phyloP scores from a whole-genome alignment of 2,113 vertebrate species.

The Notarius lentiginosus region DNA sequence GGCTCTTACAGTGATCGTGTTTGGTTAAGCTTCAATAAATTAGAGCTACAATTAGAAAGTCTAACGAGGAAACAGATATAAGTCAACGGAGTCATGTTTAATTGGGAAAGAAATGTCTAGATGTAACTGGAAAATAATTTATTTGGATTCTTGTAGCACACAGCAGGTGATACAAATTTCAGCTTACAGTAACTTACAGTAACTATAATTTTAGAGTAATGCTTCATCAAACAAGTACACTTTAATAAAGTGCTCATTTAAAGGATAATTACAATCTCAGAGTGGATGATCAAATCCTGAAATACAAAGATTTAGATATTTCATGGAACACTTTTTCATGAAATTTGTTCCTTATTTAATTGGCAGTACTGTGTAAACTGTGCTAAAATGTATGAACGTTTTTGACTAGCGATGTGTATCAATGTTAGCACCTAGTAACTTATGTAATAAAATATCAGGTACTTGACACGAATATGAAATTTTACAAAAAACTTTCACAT shows the following conservation, averaged over 20 bases:
- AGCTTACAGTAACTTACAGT: background rate
- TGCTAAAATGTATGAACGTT: background rate
- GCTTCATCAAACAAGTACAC: background rate
- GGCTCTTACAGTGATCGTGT: background rate
- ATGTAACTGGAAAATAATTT: background rate
- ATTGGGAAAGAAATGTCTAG: background rate
- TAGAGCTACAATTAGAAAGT: background rate
- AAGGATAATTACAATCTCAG: background rate
- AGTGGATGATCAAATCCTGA: background rate
- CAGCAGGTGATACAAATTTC: background rate
- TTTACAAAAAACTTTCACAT: too few species aligned
- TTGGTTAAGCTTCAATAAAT: background rate
- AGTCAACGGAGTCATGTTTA: background rate
- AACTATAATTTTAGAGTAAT: too few species aligned
- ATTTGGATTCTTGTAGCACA: background rate
- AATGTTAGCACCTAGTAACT: background rate
- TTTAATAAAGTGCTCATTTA: background rate
- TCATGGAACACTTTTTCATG: too few species aligned
- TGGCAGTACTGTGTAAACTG: background rate
- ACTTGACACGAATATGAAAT: background rate
- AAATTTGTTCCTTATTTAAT: background rate
- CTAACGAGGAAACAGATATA: background rate
- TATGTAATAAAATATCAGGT: background rate
- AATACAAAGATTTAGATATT: too few species aligned
- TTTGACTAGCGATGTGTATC: background rate